A percentile compares a stretch with the other conserved stretches of the same genome.
phyloP scores from a whole-genome alignment of 2,888 invertebrate genomes.

The Polyommatus iphigenia region DNA sequence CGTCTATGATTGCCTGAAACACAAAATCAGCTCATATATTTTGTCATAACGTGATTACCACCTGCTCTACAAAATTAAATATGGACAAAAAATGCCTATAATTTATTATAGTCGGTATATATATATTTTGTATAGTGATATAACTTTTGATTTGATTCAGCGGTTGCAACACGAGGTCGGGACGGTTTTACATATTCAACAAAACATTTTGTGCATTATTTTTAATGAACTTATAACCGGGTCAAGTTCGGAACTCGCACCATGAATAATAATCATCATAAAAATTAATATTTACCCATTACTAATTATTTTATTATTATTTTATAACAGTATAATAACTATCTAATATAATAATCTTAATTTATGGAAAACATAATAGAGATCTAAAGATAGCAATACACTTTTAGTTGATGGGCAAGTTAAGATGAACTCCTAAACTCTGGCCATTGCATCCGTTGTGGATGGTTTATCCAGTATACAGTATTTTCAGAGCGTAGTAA shows the following conservation, averaged over 20 bases:
- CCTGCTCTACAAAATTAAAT: neutral
- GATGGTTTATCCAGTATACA: too few relatives aligned
- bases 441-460: too few relatives aligned
- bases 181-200: constrained; percentile 6
- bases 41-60: neutral
- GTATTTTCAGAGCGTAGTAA: too few relatives aligned
- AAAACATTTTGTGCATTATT: constrained; percentile 22
- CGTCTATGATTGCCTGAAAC: too few relatives aligned
- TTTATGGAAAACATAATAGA: neutral
- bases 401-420: too few relatives aligned
- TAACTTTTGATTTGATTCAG: neutral
- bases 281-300: neutral
- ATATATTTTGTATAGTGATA: neutral
- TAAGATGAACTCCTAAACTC: too few relatives aligned
- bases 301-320: constrained; percentile 4
- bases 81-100: neutral
- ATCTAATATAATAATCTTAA: too few relatives aligned
- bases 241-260: neutral
- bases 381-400: neutral
- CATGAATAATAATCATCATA: neutral
- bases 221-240: neutral
- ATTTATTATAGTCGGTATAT: neutral
- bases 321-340: neutral
- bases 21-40: too few relatives aligned
- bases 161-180: constrained; percentile 17